Evolutionary conservation across 2,113 vertebrate species (phyloP), one percentile per base, ranked within the genome.

Genomic region (Crotophaga sulcirostris): DNA sequence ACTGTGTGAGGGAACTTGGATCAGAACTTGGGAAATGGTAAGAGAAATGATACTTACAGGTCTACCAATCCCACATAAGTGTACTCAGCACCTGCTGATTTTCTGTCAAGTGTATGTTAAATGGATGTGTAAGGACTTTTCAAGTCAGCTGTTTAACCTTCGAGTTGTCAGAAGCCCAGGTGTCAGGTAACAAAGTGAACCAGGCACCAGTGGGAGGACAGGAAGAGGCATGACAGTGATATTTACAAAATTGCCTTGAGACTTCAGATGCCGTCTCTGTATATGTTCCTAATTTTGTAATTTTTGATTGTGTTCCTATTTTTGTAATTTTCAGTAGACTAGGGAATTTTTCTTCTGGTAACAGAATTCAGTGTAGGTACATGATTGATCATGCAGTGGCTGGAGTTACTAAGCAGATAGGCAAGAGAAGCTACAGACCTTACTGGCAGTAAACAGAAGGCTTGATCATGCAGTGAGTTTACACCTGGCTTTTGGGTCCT

Each of bases 261-360:
- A 34, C 36, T 70, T 75, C 25, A 23, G 24, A 58, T 7, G 0
- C 23, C 10, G 6, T 72, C 44, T 81, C n/a, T 73, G 15, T 44
- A 7, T 44, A 7, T 25, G 14, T 47, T 6, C 1, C 60, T 3
- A n/a, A n/a, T n/a, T n/a, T n/a, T n/a, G n/a, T n/a, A n/a, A n/a
- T n/a, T n/a, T n/a, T n/a, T n/a, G 1, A 16, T 9, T 85, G 28
- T 12, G 16, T 59, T 79, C 40, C 54, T 31, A 2, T 24, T 84
- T 38, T 63, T 29, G 31, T 38, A 31, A 16, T n/a, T 70, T 84
- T 45, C 34, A 38, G 2, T 6, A 54, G 55, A 56, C 24, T 31
- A 31, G 7, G 13, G 44, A 40, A 7, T 34, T 82, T 89, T 56
- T 68, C 14, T 74, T 68, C 26, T 42, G 20, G 1, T 66, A 44